Percentiles rank a stretch among this genome's conserved stretches.
Evolutionary conservation across 1,140 invertebrate genomes (phyloP).

Genomic region (Trissolcus basalis): DNA sequence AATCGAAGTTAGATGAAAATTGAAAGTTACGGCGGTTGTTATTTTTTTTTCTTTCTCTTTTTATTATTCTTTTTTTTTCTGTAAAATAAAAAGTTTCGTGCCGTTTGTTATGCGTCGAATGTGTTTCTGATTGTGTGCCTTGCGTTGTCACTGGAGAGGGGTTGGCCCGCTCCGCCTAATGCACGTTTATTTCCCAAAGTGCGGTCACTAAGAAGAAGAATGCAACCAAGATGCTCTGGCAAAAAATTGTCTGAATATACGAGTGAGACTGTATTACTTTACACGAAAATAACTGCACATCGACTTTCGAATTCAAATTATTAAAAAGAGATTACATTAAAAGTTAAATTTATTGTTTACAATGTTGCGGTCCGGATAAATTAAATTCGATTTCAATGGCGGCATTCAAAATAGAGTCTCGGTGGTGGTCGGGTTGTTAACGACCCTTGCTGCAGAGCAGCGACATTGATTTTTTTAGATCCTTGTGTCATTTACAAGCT

Average conservation of each 20-base stretch:
- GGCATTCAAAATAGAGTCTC: too few species aligned
- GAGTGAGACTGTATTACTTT: not conserved
- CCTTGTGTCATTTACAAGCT: constrained; percentile 34
- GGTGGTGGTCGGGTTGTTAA: too few species aligned
- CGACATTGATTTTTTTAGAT: constrained; percentile 39
- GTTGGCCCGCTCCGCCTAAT: constrained; percentile 55
- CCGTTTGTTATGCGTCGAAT: constrained; percentile 48
- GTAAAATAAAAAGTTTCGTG: not conserved
- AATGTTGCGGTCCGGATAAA: too few species aligned
- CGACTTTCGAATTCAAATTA: not conserved
- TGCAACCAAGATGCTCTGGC: constrained; percentile 30
- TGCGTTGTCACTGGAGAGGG: constrained; percentile 39
- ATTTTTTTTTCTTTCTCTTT: not conserved
- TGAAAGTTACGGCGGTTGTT: constrained; percentile 20
- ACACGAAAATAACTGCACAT: not conserved
- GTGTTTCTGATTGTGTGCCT: constrained; percentile 56
- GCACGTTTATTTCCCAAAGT: constrained; percentile 46
- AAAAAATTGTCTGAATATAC: constrained; percentile 24
- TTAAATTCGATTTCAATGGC: too few species aligned
- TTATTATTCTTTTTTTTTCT: too few species aligned
- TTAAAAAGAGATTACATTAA: too few species aligned
- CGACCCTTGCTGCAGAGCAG: constrained; percentile 14
- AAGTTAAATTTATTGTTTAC: too few species aligned
- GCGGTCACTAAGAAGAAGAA: constrained; percentile 44
- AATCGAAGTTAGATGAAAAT: constrained; percentile 18